Evolutionary conservation across 2,797 vertebrate genomes (phyloP), one percentile per base, ranked within the genome.

Genomic region (Sebastes iracundus): DNA sequence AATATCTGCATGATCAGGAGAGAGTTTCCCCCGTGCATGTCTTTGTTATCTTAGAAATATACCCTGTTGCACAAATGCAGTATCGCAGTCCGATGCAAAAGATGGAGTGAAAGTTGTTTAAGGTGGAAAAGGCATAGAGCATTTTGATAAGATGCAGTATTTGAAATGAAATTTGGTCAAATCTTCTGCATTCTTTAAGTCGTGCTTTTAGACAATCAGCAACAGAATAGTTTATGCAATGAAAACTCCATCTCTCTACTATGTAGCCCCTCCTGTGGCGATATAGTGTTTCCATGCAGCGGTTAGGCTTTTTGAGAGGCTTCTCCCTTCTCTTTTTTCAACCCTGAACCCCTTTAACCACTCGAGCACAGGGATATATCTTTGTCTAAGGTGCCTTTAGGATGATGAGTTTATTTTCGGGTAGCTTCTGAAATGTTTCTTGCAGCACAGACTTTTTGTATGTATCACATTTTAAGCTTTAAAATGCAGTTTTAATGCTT

Each of bases 351-450:
- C 83, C 61, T 87, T 86, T 49, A 84, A 82, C 80, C 66, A 64
- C 76, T 76, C 10, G 8, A 82, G 80, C 72, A 78, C 90, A 90
- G 88, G 90, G 88, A 87, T 87, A 69, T 88, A 83, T 87, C 85
- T 93, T 91, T 79, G 83, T 94, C 86, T 93, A 92, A 86, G 90
- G 95, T 96, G 95, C 95, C 94, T 96, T 95, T 90, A 90, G 86
- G 83, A 90, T 88, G 79, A 90, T 82, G 83, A 89, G 69, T 86
- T 93, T 87, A 75, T 87, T 85, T 86, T 81, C 12, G 52, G 76
- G 52, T 83, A 80, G 70, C 80, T 83, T 88, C 38, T 82, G 27
- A 87, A 82, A 68, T 22, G 25, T 63, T 77, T 83, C 76, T 87
- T 61, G 60, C 61, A 77, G 62, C 60, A 76, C 61, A 69, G 23